These are phyloP conservation scores for Pantherophis guttatus DNA, from an alignment of 2,113 vertebrate species.

Conservation along the genomic window DNA sequence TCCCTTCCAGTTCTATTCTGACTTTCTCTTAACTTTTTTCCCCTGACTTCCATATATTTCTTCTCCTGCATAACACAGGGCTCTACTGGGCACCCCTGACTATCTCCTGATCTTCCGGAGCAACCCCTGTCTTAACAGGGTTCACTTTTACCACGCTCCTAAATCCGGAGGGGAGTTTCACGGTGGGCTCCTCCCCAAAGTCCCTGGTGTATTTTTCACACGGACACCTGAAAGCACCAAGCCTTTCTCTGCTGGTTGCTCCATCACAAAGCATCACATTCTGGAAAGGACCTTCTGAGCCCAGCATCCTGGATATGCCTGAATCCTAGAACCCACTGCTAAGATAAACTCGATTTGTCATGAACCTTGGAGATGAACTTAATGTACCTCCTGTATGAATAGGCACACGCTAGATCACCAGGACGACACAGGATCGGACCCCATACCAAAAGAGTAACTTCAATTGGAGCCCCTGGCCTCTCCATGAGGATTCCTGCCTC, in stretches of 20 bases:
- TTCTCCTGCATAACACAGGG: not conserved
- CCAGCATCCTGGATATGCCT: not conserved
- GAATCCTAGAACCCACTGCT: not conserved
- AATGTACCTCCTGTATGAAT: not conserved
- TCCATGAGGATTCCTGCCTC: not conserved
- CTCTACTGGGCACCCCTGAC: too few species aligned
- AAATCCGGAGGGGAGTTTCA: not conserved
- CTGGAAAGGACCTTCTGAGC: too few species aligned
- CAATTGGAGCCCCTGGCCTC: not conserved
- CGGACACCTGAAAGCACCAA: not conserved
- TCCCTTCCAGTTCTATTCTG: too few species aligned
- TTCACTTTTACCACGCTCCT: not conserved
- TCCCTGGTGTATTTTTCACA: not conserved
- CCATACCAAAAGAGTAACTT: not conserved
- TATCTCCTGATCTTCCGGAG: not conserved
- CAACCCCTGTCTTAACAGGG: not conserved
- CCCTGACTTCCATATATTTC: not conserved
- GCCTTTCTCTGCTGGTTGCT: not conserved
- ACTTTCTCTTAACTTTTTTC: not conserved
- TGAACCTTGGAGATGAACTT: not conserved
- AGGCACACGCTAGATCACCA: not conserved
- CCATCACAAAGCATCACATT: too few species aligned
- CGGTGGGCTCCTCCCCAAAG: not conserved
- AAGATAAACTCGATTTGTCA: not conserved
- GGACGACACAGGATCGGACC: not conserved